Conservation (phyloP, 2,113 vertebrate species). For the Cyprinodon variegatus region DNA sequence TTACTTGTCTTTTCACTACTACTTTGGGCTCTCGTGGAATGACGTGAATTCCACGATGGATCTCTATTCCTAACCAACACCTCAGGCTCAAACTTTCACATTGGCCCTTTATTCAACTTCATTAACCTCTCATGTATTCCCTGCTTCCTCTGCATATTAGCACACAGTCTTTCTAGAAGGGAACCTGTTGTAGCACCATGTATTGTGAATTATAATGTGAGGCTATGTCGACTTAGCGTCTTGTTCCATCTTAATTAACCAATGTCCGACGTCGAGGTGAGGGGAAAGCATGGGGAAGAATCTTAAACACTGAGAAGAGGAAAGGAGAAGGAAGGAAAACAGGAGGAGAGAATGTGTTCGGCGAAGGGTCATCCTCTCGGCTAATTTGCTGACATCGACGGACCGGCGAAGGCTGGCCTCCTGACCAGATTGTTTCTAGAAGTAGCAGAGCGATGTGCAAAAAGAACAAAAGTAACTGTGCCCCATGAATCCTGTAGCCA, state of each 20-base stretch:
- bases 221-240: conserved; percentile 19
- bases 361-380: conserved; percentile 73
- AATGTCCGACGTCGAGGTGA: conserved; percentile 62
- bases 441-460: conserved; percentile 87
- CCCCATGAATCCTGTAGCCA: conserved; percentile 94
- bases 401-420: conserved; percentile 72
- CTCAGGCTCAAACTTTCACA: conserved; percentile 17
- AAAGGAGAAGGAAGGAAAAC: conserved; percentile 21
- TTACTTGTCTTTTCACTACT: not conserved
- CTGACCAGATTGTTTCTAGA: conserved; percentile 86
- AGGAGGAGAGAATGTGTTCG: conserved; percentile 8
- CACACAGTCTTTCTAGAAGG: conserved; percentile 18
- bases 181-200: not conserved
- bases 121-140: conserved; percentile 44
- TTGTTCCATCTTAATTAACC: conserved; percentile 66
- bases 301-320: conserved; percentile 61
- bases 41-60: too few relatives aligned
- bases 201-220: conserved; percentile 45
- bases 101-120: conserved; percentile 61
- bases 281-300: conserved; percentile 45
- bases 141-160: conserved; percentile 32
- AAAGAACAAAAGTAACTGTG: conserved; percentile 91
- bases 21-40: too few relatives aligned
- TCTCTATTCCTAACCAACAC: not conserved
- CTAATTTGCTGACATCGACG: conserved; percentile 87